Evolutionary conservation across 2,888 invertebrate species (phyloP), one percentile per base, ranked within the genome.

Genomic region (Cheilosia impressa): DNA sequence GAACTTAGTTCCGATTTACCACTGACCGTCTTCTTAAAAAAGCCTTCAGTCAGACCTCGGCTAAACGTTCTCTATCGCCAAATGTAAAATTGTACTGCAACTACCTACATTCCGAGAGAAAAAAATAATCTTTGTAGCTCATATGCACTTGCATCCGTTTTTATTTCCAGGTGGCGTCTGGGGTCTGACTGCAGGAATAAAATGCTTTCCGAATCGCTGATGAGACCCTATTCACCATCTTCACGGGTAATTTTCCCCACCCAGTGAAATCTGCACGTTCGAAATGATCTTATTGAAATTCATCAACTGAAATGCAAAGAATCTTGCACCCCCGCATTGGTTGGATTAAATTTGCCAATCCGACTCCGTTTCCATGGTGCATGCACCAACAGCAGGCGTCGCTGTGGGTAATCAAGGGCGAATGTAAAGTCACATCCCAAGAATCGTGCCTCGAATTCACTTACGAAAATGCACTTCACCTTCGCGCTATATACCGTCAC

Each of bases 361-460:
- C 58, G 34, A 65, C 47, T 65, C 57, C 72, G 45, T 60, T 55
- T 17, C 41, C 1, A 78, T 55, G 55, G 31, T 31, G 19, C 43
- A 68, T 45, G 15, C 45, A 65, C 53, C 41, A 41, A 19, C n/a
- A 66, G 27, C 38, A 63, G 34, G 27, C n/a, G 22, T 27, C 66
- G 38, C 63, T 45, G 41, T 55, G 60, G 45, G 55, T 71, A 82
- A 77, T 78, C 72, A 66, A 82, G 82, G 55, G 72, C 72, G 43
- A 80, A 75, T 75, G 65, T 62, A 68, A 75, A 76, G 71, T 77
- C 71, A 69, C 73, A 83, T 83, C 19, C 66, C 17, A 57, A 19
- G 50, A 73, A 57, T 69, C 79, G 73, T 83, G 83, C 57, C 79
- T 58, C 27, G 68, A 79, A 75, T 79, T 27, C 47, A 19, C 38